Percentiles rank a stretch among this genome's conserved stretches.
Conservation (phyloP, 2,888 invertebrate genomes). For the Agrotis segetum region DNA sequence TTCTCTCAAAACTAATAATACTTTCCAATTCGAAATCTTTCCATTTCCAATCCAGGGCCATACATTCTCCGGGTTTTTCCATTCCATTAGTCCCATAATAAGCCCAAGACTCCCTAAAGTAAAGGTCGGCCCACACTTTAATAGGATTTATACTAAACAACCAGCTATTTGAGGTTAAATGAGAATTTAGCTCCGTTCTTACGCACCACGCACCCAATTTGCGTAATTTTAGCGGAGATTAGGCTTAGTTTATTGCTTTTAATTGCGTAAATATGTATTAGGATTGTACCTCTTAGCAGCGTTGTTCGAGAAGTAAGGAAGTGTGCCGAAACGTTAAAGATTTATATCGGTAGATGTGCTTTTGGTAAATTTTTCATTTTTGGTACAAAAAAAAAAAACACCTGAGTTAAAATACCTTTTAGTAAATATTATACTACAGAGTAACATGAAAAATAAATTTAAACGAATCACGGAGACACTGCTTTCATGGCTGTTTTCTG, state of each 20-base stretch:
- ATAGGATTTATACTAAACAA: constrained; percentile 65
- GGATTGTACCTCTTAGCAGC: constrained; percentile 50
- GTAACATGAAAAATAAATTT: too few relatives aligned
- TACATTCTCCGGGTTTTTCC: constrained; percentile 30
- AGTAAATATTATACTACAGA: too few relatives aligned
- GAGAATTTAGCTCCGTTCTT: constrained; percentile 58
- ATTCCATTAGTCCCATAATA: constrained; percentile 51
- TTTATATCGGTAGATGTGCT: not conserved
- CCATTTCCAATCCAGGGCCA: constrained; percentile 26
- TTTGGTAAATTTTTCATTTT: too few relatives aligned
- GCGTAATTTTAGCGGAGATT: constrained; percentile 62
- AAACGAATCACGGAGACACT: too few relatives aligned
- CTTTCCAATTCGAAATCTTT: constrained; percentile 3
- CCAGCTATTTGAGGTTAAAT: constrained; percentile 61
- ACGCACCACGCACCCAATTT: constrained; percentile 61
- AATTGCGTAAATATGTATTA: constrained; percentile 64
- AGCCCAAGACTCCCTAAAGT: constrained; percentile 52
- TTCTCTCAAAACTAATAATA: not conserved
- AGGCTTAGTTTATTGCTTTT: constrained; percentile 60
- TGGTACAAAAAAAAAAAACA: too few relatives aligned
- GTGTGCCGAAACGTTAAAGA: not conserved
- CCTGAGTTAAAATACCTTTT: too few relatives aligned
- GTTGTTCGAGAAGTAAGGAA: constrained; percentile 25
- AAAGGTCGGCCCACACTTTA: constrained; percentile 54
- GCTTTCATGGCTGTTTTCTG: too few relatives aligned